phyloP scores from a whole-genome alignment of 2,797 vertebrate species.

The Chaenodraco wilsoni region DNA sequence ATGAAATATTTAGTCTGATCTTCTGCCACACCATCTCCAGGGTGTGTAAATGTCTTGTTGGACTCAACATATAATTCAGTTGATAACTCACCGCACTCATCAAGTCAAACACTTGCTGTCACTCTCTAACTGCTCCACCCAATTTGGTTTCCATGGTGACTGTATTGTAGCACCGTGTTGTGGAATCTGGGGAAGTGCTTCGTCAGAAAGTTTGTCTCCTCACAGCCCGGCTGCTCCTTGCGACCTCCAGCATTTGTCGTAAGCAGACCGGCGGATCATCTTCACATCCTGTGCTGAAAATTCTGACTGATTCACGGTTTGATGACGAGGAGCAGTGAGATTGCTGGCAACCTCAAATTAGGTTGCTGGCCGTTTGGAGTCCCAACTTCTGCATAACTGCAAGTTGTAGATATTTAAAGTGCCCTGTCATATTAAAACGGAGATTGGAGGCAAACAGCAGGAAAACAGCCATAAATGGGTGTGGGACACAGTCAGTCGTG shows the following conservation, averaged over 20 bases:
- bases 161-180: conserved; percentile 71
- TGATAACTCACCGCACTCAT: conserved; percentile 35
- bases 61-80: conserved; percentile 54
- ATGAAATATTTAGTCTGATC: conserved; percentile 1
- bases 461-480: conserved; percentile 23
- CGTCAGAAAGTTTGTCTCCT: conserved; percentile 41
- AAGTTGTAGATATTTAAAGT: background rate
- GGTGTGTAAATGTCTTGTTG: conserved; percentile 38
- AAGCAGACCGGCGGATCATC: conserved; percentile 53
- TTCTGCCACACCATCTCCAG: conserved; percentile 36
- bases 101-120: conserved; percentile 37
- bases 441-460: conserved; percentile 8
- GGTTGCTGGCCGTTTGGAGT: conserved; percentile 27
- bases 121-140: conserved; percentile 42
- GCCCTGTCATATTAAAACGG: background rate
- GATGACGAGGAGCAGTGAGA: conserved; percentile 43
- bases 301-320: conserved; percentile 59
- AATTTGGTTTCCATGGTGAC: conserved; percentile 66
- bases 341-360: conserved; percentile 56
- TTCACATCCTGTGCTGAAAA: conserved; percentile 75
- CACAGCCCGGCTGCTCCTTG: conserved; percentile 8
- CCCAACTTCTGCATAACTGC: conserved; percentile 39
- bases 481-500: conserved; percentile 22
- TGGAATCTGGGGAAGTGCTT: conserved; percentile 71
- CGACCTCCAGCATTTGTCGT: conserved; percentile 50